Base-by-base conservation (phyloP, 1,140 invertebrate genomes). In the Atopsyche davidsoni region DNA sequence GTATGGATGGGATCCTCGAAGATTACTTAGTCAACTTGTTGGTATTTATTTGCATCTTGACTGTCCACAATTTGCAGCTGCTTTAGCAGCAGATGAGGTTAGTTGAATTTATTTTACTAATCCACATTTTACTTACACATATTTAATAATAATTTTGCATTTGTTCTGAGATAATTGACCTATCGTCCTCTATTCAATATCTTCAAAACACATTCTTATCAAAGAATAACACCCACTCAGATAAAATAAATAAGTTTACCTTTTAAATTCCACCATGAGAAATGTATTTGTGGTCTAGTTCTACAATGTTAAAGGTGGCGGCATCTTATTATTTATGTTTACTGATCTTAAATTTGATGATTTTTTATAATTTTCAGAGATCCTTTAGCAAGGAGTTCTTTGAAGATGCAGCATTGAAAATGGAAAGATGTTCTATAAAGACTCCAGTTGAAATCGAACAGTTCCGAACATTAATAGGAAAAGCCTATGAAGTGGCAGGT, bases 11-110 rank as follows among this genome's bases (percentile, higher is more conserved):
- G 92, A 97, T 63, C 96, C 96, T 4, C 79, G 91, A 55, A 80
- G 84, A 49, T 72, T 98, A 36, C 75, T 98, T 24, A 85, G 88
- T 61, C 89, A 96, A 68, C 79, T 99, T 36, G 91, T 95, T 36
- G 89, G 95, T 66, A 96, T 99, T 65, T 98, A 98, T 76, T 76
- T 98, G 46, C 93, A 98, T 75, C 79, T 99, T 54, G 90, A 96
- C 76, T 91, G 87, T 71, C 83, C 89, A 67, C 79, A 81, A 65
- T 96, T 97, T 75, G 89, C 89, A 60, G 79, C 87, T 59, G 89
- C 90, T 34, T 75, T 96, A 45, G 92, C 92, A 16, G 83, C 82
- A 52, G 92, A 96, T 68, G 92, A 95, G 79, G 86, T 87, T 63
- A 66, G 62, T 63, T 44, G 13, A 22, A 36, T 22, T 4, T 42